These are phyloP conservation scores for Odocoileus virginianus DNA, from an alignment of 2,113 vertebrate species.

Conservation along the genomic window DNA sequence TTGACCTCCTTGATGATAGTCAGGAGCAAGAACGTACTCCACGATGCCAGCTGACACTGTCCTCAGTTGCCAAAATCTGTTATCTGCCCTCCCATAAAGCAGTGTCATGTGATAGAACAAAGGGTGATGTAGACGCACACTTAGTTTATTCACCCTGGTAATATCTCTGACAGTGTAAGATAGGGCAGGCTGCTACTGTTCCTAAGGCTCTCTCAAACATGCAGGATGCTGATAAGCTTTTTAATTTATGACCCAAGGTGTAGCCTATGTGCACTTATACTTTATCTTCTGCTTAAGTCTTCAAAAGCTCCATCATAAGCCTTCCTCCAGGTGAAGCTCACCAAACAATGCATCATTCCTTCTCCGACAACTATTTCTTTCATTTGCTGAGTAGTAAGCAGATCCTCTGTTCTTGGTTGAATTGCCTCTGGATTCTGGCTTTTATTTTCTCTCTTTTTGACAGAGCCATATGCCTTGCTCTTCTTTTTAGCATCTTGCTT, in stretches of 20 bases:
- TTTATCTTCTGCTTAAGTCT: neutral
- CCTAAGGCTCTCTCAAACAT: neutral
- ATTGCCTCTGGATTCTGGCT: neutral
- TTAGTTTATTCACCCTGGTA: neutral
- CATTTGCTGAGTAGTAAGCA: neutral
- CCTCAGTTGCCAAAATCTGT: neutral
- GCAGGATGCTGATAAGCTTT: neutral
- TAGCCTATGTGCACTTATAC: neutral
- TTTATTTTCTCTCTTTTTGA: neutral
- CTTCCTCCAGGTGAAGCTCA: neutral
- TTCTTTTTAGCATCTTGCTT: neutral
- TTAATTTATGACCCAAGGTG: neutral
- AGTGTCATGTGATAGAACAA: neutral
- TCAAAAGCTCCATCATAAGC: neutral
- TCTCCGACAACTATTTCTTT: neutral
- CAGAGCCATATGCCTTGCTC: neutral
- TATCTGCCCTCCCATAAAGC: neutral
- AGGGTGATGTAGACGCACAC: neutral
- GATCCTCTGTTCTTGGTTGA: neutral
- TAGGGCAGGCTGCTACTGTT: neutral
- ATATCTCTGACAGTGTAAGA: neutral
- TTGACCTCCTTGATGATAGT: neutral
- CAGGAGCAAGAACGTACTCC: neutral
- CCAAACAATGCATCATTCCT: neutral
- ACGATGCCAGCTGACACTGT: neutral